Conservation (phyloP, 2,113 vertebrate species). For the Tupaia tana region DNA sequence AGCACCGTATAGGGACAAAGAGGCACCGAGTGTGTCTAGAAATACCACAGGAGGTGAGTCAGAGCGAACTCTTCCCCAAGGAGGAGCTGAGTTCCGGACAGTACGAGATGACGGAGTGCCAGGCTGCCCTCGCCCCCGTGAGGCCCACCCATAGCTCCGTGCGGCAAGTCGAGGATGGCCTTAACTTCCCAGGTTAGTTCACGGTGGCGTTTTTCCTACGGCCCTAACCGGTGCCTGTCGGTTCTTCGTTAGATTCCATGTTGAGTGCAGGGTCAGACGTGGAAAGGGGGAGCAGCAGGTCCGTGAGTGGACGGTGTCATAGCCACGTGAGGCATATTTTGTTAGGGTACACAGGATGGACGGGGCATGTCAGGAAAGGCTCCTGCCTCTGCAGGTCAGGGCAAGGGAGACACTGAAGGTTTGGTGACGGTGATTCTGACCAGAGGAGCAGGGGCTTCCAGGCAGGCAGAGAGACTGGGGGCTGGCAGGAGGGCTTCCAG, state of each 20-base stretch:
- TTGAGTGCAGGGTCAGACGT: neutral
- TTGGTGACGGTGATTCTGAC: neutral
- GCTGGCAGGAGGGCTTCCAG: neutral
- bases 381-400: neutral
- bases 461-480: neutral
- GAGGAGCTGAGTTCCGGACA: conserved; percentile 87
- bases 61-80: conserved; percentile 90
- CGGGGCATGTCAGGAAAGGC: neutral
- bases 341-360: neutral
- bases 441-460: neutral
- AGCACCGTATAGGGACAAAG: conserved; percentile 97
- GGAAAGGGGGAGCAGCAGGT: too few relatives aligned
- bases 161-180: conserved; percentile 81
- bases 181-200: conserved; percentile 84
- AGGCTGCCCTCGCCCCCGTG: conserved; percentile 65
- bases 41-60: conserved; percentile 93
- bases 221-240: neutral
- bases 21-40: conserved; percentile 96
- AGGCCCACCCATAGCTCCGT: conserved; percentile 74
- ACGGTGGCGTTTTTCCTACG: neutral
- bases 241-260: neutral
- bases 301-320: neutral
- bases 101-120: conserved; percentile 79
- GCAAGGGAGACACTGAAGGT: neutral
- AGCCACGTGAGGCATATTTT: neutral